These are phyloP conservation scores for Buphagus erythrorhynchus DNA, from an alignment of 2,797 vertebrate species.

Conservation along the genomic window DNA sequence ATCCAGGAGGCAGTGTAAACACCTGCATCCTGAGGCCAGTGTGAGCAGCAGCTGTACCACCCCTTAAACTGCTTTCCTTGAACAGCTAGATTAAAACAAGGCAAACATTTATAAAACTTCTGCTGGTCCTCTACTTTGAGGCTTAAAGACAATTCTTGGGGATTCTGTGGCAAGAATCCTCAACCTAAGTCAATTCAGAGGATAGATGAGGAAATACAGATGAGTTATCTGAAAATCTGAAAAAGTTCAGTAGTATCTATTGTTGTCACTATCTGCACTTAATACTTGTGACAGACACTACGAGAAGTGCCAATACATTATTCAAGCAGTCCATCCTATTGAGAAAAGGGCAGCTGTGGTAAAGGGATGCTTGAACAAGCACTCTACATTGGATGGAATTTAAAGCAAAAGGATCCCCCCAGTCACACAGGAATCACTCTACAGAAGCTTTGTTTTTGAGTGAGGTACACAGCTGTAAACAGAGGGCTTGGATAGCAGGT, in stretches of 20 bases:
- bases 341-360: neutral
- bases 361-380: neutral
- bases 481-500: neutral
- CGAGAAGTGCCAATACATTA: neutral
- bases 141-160: neutral
- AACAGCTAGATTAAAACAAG: neutral
- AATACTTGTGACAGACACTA: neutral
- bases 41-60: neutral
- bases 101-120: neutral
- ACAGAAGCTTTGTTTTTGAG: neutral
- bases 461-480: neutral
- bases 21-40: neutral
- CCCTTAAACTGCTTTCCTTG: neutral
- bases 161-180: neutral
- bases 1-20: neutral
- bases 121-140: neutral
- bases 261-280: neutral
- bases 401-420: neutral
- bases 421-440: neutral
- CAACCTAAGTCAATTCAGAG: neutral
- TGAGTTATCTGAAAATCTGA: neutral
- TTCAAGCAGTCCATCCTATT: neutral
- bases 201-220: neutral
- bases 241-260: neutral
- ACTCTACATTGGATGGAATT: fast-evolving